Evolutionary conservation across 2,888 invertebrate species (phyloP), one percentile per base, ranked within the genome.

Genomic region (Alviniconcha strummeri): DNA sequence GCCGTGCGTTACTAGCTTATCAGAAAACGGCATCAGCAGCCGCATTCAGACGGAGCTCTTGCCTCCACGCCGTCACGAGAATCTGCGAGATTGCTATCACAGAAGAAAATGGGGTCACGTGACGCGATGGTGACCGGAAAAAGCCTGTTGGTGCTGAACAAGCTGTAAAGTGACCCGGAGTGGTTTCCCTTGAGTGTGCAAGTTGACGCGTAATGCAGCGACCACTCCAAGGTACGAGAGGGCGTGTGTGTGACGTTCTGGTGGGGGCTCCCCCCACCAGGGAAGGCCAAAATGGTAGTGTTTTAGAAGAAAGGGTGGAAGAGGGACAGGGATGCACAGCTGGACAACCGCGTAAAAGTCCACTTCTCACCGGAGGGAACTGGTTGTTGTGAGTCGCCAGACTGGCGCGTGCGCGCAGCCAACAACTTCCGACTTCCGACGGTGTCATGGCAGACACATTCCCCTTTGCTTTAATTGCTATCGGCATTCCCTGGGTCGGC

Each of bases 391-490:
- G 67, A 77, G 82, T 82, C 82, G 82, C 82, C 82, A 82, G 82
- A n/a, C 77, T 82, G 82, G 82, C 82, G 75, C 82, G 82, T 82
- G 82, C 82, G 82, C 82, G 57, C 77, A 82, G 82, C 71, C 82
- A 82, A 82, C 82, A 82, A 82, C 82, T 82, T 82, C 82, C 82
- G 82, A 67, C 77, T 69, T 82, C 82, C 82, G 82, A 82, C 82
- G 76, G 76, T 76, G 81, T 55, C 15, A 60, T 17, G 74, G 57
- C 57, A 74, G 56, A 60, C 19, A n/a, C 13, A 57, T 13, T 4
- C 52, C 81, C 81, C 55, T 36, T 36, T 36, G 36, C 36, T 36
- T 36, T 36, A 36, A 36, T 36, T 36, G 36, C 36, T 36, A 36
- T 36, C 36, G 36, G 36, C 36, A 36, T 36, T 36, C 36, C 0